Evolutionary conservation across 2,797 vertebrate genomes (phyloP), one percentile per base, ranked within the genome.

Genomic region (Acestrorhynchus altus): DNA sequence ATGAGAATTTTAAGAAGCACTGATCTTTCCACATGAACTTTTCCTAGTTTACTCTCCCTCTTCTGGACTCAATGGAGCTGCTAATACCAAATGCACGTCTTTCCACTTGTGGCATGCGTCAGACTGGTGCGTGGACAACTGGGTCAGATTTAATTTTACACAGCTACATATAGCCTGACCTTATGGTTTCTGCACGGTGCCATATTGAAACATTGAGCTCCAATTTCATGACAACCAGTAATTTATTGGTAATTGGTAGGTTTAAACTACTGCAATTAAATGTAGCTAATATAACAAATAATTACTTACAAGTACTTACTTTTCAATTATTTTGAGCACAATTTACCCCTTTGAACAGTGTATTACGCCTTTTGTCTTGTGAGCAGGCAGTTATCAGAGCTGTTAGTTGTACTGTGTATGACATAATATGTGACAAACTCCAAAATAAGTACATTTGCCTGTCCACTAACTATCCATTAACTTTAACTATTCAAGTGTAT

Each of bases 131-230:
- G 6, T 60, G 47, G 28, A 60, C 47, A 63, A 73, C 39, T 57
- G 64, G 40, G 64, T 54, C 74, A 59, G 61, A 73, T 74, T 72
- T 61, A 56, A 78, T 72, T 74, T 49, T 60, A 72, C 54, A 42
- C 28, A 1, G 52, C 72, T 67, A 68, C 72, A 76, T 79, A 76
- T 72, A 82, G 57, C 44, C 22, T 24, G 16, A 56, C 56, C 74
- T 66, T 40, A 66, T 28, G 22, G 51, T 26, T 68, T 68, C 51
- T 52, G 18, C 24, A 51, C 22, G 46, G 26, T 54, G 49, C 12
- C 11, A 16, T 39, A 56, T 15, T n/a, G 64, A 57, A 66, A 31
- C 46, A 68, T 57, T 15, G 39, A 24, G 49, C 66, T 80, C 67
- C 46, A 20, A 26, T 74, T 75, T 80, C 72, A 80, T n/a, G n/a